Conservation (phyloP, 2,797 vertebrate species). For the Falco concolor region DNA sequence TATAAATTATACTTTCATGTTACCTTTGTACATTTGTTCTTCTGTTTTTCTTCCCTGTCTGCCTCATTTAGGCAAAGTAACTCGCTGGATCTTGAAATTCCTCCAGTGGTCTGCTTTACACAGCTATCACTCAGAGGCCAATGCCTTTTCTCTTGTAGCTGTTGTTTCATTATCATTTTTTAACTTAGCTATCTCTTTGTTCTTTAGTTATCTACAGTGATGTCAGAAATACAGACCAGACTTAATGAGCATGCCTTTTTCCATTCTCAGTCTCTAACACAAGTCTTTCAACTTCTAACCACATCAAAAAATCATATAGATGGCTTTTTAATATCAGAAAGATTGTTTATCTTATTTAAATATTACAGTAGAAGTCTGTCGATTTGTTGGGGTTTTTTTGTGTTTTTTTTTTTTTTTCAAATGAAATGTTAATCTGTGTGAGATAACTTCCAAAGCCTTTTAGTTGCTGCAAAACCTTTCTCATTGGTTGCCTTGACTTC, state of each 20-base stretch:
- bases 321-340: background rate
- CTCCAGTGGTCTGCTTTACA: background rate
- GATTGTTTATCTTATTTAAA: background rate
- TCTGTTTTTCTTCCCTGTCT: background rate
- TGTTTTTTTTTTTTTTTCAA: background rate
- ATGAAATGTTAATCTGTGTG: background rate
- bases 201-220: background rate
- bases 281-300: background rate
- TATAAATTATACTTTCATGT: background rate
- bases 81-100: background rate
- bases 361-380: background rate
- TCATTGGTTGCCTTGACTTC: background rate
- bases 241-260: background rate
- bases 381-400: no score
- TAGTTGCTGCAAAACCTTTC: background rate
- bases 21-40: background rate
- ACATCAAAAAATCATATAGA: background rate
- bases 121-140: background rate
- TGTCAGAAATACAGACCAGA: background rate
- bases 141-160: background rate
- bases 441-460: background rate
- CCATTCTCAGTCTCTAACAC: background rate
- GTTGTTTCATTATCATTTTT: background rate
- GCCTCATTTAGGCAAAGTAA: background rate
- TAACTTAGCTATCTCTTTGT: background rate